A percentile compares a stretch with the other conserved stretches of the same genome.
Evolutionary conservation across 37 sponge, comb jelly and placozoan species (phyloP).

Genomic region (Eunapius fragilis): DNA sequence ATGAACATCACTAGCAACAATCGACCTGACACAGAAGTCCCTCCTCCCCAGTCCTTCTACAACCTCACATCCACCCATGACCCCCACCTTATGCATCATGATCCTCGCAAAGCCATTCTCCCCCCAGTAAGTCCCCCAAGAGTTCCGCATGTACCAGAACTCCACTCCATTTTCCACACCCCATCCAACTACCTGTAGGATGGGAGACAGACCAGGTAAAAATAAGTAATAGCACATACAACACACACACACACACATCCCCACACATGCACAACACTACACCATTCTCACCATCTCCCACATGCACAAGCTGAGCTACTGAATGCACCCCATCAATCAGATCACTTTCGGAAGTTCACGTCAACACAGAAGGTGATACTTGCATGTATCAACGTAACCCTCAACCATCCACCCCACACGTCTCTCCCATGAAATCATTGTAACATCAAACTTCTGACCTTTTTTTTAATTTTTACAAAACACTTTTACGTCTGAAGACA

Average conservation of each 20-base stretch:
- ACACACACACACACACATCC: background rate
- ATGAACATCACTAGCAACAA: too few relatives aligned
- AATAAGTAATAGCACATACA: background rate
- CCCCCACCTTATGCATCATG: conserved; percentile 84
- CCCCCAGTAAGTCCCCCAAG: conserved; percentile 92
- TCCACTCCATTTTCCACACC: conserved; percentile 91
- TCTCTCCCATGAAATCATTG: too few relatives aligned
- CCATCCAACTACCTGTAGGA: conserved; percentile 78
- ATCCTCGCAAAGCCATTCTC: conserved; percentile 77
- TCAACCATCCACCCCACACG: too few relatives aligned
- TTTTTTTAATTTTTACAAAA: too few relatives aligned
- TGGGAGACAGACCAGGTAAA: background rate
- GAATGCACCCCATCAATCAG: too few relatives aligned
- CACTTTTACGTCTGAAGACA: too few relatives aligned
- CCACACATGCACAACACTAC: too few relatives aligned
- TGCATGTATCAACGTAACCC: too few relatives aligned
- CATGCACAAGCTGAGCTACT: background rate
- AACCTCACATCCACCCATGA: background rate
- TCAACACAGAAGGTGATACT: too few relatives aligned
- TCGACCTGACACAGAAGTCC: too few relatives aligned
- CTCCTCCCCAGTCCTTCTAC: background rate
- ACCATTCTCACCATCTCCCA: background rate
- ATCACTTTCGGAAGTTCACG: too few relatives aligned
- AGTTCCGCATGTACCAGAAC: conserved; percentile 86
- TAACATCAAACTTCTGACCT: too few relatives aligned